Evolutionary conservation across 2,888 invertebrate genomes (phyloP), one percentile per base, ranked within the genome.

Genomic region (Dryomyza anilis): DNA sequence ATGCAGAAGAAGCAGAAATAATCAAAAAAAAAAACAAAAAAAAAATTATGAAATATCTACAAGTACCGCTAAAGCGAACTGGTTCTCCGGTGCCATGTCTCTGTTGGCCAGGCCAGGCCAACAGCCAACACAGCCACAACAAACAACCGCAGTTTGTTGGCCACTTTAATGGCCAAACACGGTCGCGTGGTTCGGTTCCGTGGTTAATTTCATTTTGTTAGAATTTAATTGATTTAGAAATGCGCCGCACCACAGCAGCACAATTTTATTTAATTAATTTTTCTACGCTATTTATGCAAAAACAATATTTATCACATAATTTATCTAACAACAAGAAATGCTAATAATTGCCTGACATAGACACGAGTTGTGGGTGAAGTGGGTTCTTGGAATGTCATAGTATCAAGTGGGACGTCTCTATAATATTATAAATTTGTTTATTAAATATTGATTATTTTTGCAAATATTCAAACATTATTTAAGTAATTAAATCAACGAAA

Each of bases 51-150:
- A 61, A 53, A 53, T 52, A 53, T 61, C 39, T 53, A 27, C 61
- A 61, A 52, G 52, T 61, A 61, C 61, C 61, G 61, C 61, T 53
- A 52, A 61, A 53, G 39, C 19, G 61, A 61, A 61, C 61, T 52
- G 61, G 61, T 61, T 61, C 53, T 30, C 30, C n/a, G 39, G 4
- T 21, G 55, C 23, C 25, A 7, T n/a, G 7, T n/a, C 10, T 19
- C 14, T 21, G 21, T 14, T 36, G 14, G 55, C n/a, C 30, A 23
- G 55, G 21, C 14, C 23, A n/a, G n/a, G 43, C 16, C 43, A 43
- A 16, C 43, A 43, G 19, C 43, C 8, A 12, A 2, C 19, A 19
- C 43, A 16, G 43, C 16, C 7, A 16, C 43, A 43, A 43, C 19
- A 43, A 43, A 16, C 6, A 6, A 27, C 23, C n/a, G 14, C 23